Conservation (phyloP, 1,140 invertebrate genomes). For the Semibalanus balanoides region DNA sequence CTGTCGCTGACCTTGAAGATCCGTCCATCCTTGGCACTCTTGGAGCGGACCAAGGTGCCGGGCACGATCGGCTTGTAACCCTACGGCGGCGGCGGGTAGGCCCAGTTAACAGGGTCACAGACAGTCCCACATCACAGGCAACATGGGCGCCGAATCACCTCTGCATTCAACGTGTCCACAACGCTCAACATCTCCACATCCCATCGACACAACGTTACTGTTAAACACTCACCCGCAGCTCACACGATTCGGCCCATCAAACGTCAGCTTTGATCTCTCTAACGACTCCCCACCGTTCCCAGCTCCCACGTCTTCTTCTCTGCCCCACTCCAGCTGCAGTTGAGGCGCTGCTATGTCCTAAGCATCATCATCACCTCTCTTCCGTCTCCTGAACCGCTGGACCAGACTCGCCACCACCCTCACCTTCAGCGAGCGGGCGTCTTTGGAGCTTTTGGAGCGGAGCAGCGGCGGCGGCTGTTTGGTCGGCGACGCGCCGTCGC, state of each 20-base stretch:
- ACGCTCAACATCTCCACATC: no score
- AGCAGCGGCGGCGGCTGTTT: slow-evolving; percentile 11
- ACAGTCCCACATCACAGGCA: no score
- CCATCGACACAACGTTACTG: no score
- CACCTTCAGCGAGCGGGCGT: slow-evolving; percentile 16
- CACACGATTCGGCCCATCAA: background rate
- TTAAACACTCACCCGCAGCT: no score
- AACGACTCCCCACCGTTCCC: background rate
- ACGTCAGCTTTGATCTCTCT: background rate
- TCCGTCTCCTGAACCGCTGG: no score
- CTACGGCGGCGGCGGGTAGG: background rate
- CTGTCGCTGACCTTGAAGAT: background rate
- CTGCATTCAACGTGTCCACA: no score
- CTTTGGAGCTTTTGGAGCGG: slow-evolving; percentile 19
- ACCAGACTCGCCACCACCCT: background rate
- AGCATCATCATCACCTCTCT: no score
- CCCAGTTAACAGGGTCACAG: no score
- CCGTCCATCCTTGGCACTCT: background rate
- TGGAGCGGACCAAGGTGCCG: background rate
- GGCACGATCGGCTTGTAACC: background rate
- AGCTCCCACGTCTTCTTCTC: no score
- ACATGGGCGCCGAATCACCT: no score
- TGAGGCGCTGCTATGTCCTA: no score
- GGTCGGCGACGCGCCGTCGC: background rate
- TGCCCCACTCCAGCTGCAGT: background rate